Evolutionary conservation across 2,113 vertebrate genomes (phyloP).

Genomic region (Odontophorus gujanensis): DNA sequence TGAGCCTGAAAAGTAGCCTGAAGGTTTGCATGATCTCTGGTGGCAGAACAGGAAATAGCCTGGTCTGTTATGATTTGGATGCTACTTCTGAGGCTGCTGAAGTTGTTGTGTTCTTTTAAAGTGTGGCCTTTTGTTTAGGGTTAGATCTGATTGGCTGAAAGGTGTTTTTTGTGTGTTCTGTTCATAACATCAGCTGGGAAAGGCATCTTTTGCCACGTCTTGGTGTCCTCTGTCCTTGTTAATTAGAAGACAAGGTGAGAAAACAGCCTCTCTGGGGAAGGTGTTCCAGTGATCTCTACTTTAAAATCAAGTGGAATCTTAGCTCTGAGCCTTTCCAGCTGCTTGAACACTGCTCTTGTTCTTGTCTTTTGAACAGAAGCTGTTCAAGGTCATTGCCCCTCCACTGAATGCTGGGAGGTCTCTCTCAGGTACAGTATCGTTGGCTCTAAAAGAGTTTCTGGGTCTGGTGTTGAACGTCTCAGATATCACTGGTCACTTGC

Average conservation of each 20-base stretch:
- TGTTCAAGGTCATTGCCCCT: slow-evolving; percentile 92
- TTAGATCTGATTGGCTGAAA: background rate
- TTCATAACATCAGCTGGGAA: background rate
- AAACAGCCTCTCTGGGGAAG: background rate
- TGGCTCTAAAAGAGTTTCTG: background rate
- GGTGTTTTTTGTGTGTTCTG: background rate
- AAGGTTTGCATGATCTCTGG: background rate
- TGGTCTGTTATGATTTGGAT: background rate
- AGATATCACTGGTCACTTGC: background rate
- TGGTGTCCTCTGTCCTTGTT: background rate
- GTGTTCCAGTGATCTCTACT: background rate
- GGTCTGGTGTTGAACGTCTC: background rate
- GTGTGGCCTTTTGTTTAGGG: background rate
- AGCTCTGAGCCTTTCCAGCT: slow-evolving; percentile 17
- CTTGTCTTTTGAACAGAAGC: slow-evolving; percentile 85
- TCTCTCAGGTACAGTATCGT: slow-evolving; percentile 84
- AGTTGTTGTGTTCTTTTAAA: background rate
- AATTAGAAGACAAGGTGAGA: background rate
- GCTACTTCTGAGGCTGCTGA: background rate
- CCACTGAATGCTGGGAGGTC: slow-evolving; percentile 87
- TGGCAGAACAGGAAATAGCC: background rate
- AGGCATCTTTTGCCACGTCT: background rate
- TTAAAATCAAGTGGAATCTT: background rate
- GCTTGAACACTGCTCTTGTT: background rate
- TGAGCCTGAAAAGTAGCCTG: background rate